Base-by-base conservation (phyloP, 2,888 invertebrate genomes). In the Hyppa rectilinea region DNA sequence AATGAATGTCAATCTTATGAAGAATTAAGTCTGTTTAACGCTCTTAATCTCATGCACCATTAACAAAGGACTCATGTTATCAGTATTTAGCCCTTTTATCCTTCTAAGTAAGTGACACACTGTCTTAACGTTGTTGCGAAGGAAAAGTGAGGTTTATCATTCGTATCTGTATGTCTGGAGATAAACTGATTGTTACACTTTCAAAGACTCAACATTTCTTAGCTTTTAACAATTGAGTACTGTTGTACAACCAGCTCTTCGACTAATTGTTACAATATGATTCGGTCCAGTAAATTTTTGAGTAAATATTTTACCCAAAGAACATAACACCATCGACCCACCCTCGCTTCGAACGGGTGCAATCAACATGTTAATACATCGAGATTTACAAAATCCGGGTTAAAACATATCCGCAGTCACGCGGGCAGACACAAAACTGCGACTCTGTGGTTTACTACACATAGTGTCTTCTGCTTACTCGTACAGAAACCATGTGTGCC, bases 41-140 rank as follows among this genome's bases (percentile, higher is more conserved):
- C 17, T 71, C 38, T 20, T 34, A 14, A 49, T 61, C 49, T 66
- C 7, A 34, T 50, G 38, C 26, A 38, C 49, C 12, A 9, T 49
- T 50, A 23, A 50, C 49, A 61, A 61, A 43, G 26, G 4, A 43
- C 26, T 10, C 9, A 43, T 14, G 10, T 56, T 50, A 52, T 72
- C 36, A 36, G 29, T 23, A 20, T 23, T 12, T 7, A 23, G n/a
- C 20, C 23, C 36, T 60, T 49, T 23, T 5, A 20, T 23, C 23
- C 36, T 60, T 49, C n/a, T 5, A 55, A 49, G 14, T 34, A 49
- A 69, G 20, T 61, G 34, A 23, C 61, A 20, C 5, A 2, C 4
- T 20, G 60, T 20, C 6, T 36, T 60, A 20, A n/a, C 17, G 23
- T 50, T 70, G 62, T 72, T 72, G 40, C 29, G 20, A 50, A 72